phyloP scores from a whole-genome alignment of 2,113 vertebrate genomes.

The Poeciliopsis prolifica region DNA sequence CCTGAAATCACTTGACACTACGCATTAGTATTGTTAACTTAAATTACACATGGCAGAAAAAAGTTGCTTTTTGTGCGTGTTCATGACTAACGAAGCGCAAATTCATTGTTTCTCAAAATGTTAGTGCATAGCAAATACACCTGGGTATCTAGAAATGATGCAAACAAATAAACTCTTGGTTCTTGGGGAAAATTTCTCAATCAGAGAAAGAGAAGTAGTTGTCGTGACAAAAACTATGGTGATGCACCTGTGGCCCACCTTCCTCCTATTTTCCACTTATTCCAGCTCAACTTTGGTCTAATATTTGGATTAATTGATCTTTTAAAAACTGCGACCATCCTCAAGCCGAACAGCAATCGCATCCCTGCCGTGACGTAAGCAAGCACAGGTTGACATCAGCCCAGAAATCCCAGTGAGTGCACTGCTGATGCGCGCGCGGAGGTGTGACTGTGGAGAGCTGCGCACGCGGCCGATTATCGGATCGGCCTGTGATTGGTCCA shows the following conservation, averaged over 20 bases:
- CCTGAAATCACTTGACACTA: background rate
- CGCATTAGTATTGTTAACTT: no score
- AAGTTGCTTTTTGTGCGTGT: no score
- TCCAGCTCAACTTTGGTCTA: background rate
- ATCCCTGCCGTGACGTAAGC: constrained; percentile 13
- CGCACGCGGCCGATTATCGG: constrained; percentile 25
- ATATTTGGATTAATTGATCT: background rate
- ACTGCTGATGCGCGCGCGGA: background rate
- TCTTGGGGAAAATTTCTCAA: background rate
- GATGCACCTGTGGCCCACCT: no score
- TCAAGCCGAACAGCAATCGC: background rate
- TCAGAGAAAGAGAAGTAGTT: background rate
- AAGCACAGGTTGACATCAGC: constrained; percentile 3
- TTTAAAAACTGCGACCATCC: background rate
- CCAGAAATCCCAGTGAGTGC: constrained; percentile 5
- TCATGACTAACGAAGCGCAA: no score
- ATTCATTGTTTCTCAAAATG: no score
- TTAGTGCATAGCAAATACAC: no score
- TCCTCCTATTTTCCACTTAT: background rate
- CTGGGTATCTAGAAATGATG: no score
- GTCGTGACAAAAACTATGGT: no score
- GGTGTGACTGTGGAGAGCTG: constrained; percentile 19
- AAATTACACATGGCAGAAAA: no score
- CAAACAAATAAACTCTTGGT: background rate
- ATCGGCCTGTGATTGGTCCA: constrained; percentile 62